phyloP scores from a whole-genome alignment of 92 coral and sea anemone species.

The Umimayanthus kanabou region DNA sequence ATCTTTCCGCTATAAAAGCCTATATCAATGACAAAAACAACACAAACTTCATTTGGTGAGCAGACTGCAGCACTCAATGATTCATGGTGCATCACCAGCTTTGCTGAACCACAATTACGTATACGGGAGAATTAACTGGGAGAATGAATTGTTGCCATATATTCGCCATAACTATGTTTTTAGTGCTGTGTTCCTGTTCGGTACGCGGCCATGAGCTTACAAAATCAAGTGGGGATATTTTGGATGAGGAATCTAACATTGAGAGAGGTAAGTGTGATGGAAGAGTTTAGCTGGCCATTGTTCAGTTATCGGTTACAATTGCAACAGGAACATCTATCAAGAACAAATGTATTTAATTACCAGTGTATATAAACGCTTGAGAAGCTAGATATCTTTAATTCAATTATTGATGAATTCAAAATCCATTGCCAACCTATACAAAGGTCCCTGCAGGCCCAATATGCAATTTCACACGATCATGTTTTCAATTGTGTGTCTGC shows the following conservation, averaged over 20 bases:
- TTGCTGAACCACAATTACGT: too few relatives aligned
- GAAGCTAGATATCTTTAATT: too few relatives aligned
- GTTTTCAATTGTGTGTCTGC: too few relatives aligned
- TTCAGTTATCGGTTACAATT: too few relatives aligned
- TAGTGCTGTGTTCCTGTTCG: not conserved
- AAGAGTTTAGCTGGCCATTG: too few relatives aligned
- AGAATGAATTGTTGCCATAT: not conserved
- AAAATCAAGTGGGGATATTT: not conserved
- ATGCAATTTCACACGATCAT: too few relatives aligned
- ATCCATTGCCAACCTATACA: too few relatives aligned
- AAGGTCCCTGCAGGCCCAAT: too few relatives aligned
- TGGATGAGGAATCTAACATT: not conserved
- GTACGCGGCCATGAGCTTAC: not conserved
- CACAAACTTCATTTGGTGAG: not conserved
- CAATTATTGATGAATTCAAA: too few relatives aligned
- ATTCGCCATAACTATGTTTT: not conserved
- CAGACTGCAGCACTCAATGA: not conserved
- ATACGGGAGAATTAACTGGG: not conserved
- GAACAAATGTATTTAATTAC: too few relatives aligned
- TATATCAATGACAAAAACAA: not conserved
- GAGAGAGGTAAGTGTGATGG: not conserved
- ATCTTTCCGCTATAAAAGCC: not conserved
- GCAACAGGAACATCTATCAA: too few relatives aligned
- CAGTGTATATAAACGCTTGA: too few relatives aligned
- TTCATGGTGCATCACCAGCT: not conserved